A percentile compares a stretch with the other conserved stretches of the same genome.
Evolutionary conservation across 2,888 invertebrate species (phyloP).

Genomic region (Platycheirus albimanus): DNA sequence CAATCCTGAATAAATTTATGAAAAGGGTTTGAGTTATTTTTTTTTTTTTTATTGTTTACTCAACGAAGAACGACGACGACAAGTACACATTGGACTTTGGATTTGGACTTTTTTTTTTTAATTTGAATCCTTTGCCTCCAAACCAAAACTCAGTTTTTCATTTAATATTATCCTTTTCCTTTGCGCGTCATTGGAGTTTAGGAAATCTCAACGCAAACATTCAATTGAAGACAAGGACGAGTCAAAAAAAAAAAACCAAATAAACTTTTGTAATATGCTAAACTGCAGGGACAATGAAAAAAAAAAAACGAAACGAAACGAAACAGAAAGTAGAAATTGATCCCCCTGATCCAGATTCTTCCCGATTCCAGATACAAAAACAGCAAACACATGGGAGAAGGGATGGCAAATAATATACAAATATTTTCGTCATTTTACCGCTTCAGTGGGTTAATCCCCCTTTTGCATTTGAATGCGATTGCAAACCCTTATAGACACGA

Average conservation of each 20-base stretch:
- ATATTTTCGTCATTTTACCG: slow-evolving; percentile 76
- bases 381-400: slow-evolving; percentile 44
- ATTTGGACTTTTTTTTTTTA: slow-evolving; percentile 27
- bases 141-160: slow-evolving; percentile 31
- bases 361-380: slow-evolving; percentile 29
- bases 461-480: slow-evolving; percentile 26
- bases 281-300: slow-evolving; percentile 50
- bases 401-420: slow-evolving; percentile 74
- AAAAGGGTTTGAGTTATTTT: slow-evolving; percentile 45
- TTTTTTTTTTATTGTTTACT: slow-evolving; percentile 33
- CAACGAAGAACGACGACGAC: slow-evolving; percentile 6
- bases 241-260: slow-evolving; percentile 11
- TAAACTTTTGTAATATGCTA: slow-evolving; percentile 57
- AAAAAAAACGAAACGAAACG: no score
- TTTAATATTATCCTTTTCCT: slow-evolving; percentile 61
- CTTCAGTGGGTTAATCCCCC: slow-evolving; percentile 76
- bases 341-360: slow-evolving; percentile 46
- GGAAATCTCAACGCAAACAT: slow-evolving; percentile 64
- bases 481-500: slow-evolving; percentile 40
- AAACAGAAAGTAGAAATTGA: slow-evolving; percentile 59
- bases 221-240: slow-evolving; percentile 35
- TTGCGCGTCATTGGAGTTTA: slow-evolving; percentile 61
- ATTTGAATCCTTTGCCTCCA: slow-evolving; percentile 47
- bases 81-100: slow-evolving; percentile 28
- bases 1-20: slow-evolving; percentile 55